These are phyloP conservation scores for Stomatorhinus ivindoensis DNA, from an alignment of 2,113 vertebrate genomes.

Conservation along the genomic window DNA sequence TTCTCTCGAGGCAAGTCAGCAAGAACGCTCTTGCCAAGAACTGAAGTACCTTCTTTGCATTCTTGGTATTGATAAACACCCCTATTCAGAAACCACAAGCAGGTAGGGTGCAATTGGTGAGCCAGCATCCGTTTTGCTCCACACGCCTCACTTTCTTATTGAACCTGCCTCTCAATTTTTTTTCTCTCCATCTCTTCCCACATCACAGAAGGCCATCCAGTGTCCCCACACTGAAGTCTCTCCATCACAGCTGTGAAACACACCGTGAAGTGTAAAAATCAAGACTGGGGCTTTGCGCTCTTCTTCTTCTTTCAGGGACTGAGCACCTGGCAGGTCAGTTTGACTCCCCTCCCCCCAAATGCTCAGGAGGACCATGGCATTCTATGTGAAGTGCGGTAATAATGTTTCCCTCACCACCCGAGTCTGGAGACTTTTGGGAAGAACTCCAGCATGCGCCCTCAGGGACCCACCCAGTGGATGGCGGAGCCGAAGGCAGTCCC, in stretches of 20 bases:
- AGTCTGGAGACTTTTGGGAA: slow-evolving; percentile 52
- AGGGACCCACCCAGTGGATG: background rate
- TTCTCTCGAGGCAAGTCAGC: background rate
- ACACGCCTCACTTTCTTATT: background rate
- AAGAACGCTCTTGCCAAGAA: background rate
- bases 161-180: background rate
- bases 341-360: background rate
- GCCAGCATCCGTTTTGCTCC: background rate
- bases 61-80: background rate
- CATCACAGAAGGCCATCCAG: slow-evolving; percentile 60
- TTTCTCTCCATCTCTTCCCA: background rate
- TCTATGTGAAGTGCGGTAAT: background rate
- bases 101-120: background rate
- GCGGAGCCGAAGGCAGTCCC: background rate
- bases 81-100: background rate
- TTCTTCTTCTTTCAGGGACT: slow-evolving; percentile 99
- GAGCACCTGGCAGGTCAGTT: slow-evolving; percentile 93
- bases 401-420: background rate
- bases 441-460: slow-evolving; percentile 81
- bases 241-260: background rate
- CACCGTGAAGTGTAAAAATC: background rate
- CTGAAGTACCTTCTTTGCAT: background rate
- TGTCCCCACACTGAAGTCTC: background rate
- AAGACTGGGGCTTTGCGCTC: slow-evolving; percentile 89
- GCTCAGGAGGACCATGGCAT: background rate